Evolutionary conservation across 2,888 invertebrate species (phyloP), one percentile per base, ranked within the genome.

Genomic region (Thereva unica): DNA sequence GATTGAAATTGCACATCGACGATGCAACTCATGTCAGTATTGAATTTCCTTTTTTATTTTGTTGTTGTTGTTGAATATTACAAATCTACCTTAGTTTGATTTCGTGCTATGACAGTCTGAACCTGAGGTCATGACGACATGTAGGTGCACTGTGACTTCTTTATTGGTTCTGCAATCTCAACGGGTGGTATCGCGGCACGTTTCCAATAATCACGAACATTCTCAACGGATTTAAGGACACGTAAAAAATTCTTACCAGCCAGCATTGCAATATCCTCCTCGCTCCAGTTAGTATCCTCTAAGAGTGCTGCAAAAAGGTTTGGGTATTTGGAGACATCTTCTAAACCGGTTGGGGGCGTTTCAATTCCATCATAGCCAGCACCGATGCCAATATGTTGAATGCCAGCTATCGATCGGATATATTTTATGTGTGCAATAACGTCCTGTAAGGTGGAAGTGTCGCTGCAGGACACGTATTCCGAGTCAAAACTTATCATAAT

Each of bases 401-500:
- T 87, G 67, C 93, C 93, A 5, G 90, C 90, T 71, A 93, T 88
- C 67, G 84, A 84, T 72, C 92, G 85, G 76, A 93, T 91, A 83
- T 93, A 91, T 78, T 93, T 92, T 75, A 94, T 93, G 81, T 94
- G 94, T 71, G 88, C 90, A 76, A 93, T 89, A 70, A 95, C 94
- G 80, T 94, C 92, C 74, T 86, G 85, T 73, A 93, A 85, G 7
- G 89, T 90, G 49, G 94, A 91, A 73, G 88, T 85, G 72, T 89
- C 89, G 74, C 89, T 89, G 80, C 95, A 95, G 71, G 92, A 89
- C 76, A 95, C 89, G 80, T 92, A 89, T 79, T 89, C 89, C 64
- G 91, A 89, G 83, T 92, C 94, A 83, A 95, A 95, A 82, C 93
- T 94, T 73, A 95, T 89, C 95, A 95, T 95, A 67, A 95, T 91